Base-by-base conservation (phyloP, 2,113 vertebrate species). In the Misgurnus anguillicaudatus region DNA sequence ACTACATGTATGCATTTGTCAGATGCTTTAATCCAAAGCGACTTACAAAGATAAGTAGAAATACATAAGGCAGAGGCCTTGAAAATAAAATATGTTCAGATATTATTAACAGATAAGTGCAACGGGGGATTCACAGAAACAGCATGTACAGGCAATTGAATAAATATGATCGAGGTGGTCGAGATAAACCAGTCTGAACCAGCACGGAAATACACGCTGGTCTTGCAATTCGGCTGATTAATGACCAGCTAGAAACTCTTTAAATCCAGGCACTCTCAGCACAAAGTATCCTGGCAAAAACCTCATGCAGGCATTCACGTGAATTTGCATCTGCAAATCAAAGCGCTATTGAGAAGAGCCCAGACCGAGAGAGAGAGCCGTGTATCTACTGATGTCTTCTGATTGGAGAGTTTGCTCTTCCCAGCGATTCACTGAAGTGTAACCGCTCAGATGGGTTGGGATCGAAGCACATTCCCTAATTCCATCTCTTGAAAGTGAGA, bases 401-500 rank as follows among this genome's bases (percentile, higher is more conserved):
- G 67, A 31, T 69, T 21, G 69, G 36, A 21, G 69, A 9, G 17
- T 72, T 57, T 53, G 38, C 31, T 72, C 4, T n/a, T 19, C 17
- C n/a, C n/a, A n/a, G 2, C 0, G 53, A 57, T 57, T 7, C 7
- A 14, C 4, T 13, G 17, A 17, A 17, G 51, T 55, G 14, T 55
- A 55, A 16, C 14, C 16, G 16, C 51, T 17, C 51, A 6, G 51
- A 55, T 6, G 51, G 51, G 6, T 17, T 55, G 3, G 47, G 51
- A 71, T 57, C 57, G 38, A n/a, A 71, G 69, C 51, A 71, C 31
- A 51, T 69, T 55, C 69, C 39, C 36, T 71, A 71, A 72, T 72
- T 72, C 17, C 9, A 5, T 57, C 51, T 58, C n/a, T 42, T 58
- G 21, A 72, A 72, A 72, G 69, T 19, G 14, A 39, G 53, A 58